phyloP scores from a whole-genome alignment of 2,113 vertebrate genomes.

The Tenebrosternarchus preto region DNA sequence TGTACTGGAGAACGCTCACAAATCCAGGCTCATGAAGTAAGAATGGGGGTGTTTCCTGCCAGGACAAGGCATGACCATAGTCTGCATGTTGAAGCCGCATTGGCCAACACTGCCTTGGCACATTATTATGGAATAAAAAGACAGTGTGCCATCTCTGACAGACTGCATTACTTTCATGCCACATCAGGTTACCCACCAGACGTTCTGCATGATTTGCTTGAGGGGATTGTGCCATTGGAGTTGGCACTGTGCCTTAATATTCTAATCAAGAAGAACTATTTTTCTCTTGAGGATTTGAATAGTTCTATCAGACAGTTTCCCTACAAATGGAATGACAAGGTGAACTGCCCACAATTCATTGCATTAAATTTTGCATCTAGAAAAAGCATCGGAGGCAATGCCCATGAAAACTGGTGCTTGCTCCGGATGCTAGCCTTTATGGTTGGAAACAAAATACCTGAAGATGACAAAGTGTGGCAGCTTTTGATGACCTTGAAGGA shows the following conservation, averaged over 20 bases:
- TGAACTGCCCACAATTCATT: conserved; percentile 46
- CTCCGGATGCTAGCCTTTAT: not conserved
- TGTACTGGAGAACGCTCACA: not conserved
- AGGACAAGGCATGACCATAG: conserved; percentile 8
- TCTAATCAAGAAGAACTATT: conserved; percentile 20
- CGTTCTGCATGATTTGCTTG: conserved; percentile 44
- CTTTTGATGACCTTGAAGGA: not conserved
- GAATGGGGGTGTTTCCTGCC: conserved; percentile 30
- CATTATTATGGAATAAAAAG: conserved; percentile 41
- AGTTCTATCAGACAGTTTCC: conserved; percentile 27
- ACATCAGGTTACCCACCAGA: conserved; percentile 46
- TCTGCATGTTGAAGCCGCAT: conserved; percentile 27
- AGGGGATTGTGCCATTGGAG: conserved; percentile 43
- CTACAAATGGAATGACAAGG: conserved; percentile 44
- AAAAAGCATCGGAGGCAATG: conserved; percentile 42
- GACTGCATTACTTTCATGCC: conserved; percentile 33
- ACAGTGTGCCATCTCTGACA: conserved; percentile 40
- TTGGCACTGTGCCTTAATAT: conserved; percentile 30
- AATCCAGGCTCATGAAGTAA: conserved; percentile 14
- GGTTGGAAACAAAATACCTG: conserved; percentile 8
- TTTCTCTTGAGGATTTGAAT: conserved; percentile 20
- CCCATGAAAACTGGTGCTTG: not conserved
- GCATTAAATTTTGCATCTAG: not conserved
- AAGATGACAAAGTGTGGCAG: not conserved
- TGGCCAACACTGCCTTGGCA: not conserved